Percentiles rank a stretch among this genome's conserved stretches.
These are phyloP conservation scores for Sorex maritimensis DNA, from an alignment of 2,797 vertebrate genomes.

Conservation along the genomic window DNA sequence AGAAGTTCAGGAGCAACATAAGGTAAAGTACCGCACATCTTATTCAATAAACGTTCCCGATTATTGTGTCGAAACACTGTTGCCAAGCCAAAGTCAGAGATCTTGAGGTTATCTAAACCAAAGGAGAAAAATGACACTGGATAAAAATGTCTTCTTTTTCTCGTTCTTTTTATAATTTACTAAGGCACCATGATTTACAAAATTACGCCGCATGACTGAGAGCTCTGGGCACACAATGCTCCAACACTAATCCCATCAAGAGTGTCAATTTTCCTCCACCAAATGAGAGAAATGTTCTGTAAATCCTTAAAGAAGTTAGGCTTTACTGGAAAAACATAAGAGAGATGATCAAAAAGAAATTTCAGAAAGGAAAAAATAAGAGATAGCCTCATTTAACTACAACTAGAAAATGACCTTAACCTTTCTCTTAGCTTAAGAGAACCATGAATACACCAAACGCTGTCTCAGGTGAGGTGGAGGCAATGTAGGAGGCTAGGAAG, in stretches of 20 bases:
- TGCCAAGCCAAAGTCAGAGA: conserved; percentile 96
- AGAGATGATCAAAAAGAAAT: conserved; percentile 44
- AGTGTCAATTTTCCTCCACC: no score
- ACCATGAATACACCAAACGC: conserved; percentile 22
- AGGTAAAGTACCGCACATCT: conserved; percentile 97
- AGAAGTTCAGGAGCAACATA: conserved; percentile 98
- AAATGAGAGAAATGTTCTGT: conserved; percentile 12
- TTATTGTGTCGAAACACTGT: conserved; percentile 95
- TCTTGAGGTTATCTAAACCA: conserved; percentile 94
- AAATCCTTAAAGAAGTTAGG: conserved; percentile 6
- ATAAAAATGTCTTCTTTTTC: neutral
- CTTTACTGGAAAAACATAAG: conserved; percentile 37
- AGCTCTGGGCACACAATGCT: no score
- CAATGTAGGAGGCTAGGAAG: neutral
- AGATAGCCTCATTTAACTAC: neutral
- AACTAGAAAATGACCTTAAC: conserved; percentile 2
- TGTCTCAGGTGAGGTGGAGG: conserved; percentile 48
- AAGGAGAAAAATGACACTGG: conserved; percentile 1
- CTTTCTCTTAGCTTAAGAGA: conserved; percentile 24
- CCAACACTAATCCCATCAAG: no score
- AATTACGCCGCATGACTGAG: no score
- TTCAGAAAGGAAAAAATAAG: conserved; percentile 33
- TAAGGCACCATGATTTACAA: no score
- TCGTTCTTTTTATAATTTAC: no score
- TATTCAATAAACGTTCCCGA: conserved; percentile 94